phyloP scores from a whole-genome alignment of 1,140 invertebrate genomes.

The Drosophila rhopaloa region DNA sequence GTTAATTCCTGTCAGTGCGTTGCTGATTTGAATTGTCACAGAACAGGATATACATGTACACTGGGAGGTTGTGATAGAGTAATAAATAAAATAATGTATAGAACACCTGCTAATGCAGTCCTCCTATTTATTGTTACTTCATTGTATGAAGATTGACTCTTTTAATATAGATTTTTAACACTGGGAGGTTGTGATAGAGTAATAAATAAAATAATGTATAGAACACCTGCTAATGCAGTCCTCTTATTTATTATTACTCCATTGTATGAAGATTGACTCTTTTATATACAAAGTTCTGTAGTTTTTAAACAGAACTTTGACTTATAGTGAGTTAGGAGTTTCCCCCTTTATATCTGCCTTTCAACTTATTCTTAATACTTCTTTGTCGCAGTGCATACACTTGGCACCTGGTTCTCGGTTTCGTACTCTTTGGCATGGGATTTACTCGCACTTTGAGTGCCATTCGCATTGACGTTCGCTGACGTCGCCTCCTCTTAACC shows the following conservation, averaged over 20 bases:
- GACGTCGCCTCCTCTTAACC: slow-evolving; percentile 18
- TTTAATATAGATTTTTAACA: no score
- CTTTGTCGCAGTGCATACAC: slow-evolving; percentile 24
- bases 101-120: slow-evolving; percentile 12
- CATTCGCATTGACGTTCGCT: slow-evolving; percentile 43
- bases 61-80: slow-evolving; percentile 1
- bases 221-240: slow-evolving; percentile 12
- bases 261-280: no score
- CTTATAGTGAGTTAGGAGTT: no score
- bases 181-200: slow-evolving; percentile 1
- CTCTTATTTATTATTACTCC: no score
- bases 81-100: slow-evolving; percentile 12
- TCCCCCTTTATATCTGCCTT: no score
- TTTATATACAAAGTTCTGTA: no score
- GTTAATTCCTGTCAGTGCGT: slow-evolving; percentile 81
- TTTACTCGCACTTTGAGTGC: slow-evolving; percentile 30
- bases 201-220: slow-evolving; percentile 12
- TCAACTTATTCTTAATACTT: not conserved
- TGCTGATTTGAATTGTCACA: slow-evolving; percentile 64
- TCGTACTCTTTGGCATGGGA: slow-evolving; percentile 32
- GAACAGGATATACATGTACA: slow-evolving; percentile 6
- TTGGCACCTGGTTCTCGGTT: slow-evolving; percentile 32
- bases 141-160: no score
- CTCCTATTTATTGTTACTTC: no score
- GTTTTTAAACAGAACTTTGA: no score